Evolutionary conservation across 2,888 invertebrate genomes (phyloP).

Genomic region (Dimorphilus gyrociliatus): DNA sequence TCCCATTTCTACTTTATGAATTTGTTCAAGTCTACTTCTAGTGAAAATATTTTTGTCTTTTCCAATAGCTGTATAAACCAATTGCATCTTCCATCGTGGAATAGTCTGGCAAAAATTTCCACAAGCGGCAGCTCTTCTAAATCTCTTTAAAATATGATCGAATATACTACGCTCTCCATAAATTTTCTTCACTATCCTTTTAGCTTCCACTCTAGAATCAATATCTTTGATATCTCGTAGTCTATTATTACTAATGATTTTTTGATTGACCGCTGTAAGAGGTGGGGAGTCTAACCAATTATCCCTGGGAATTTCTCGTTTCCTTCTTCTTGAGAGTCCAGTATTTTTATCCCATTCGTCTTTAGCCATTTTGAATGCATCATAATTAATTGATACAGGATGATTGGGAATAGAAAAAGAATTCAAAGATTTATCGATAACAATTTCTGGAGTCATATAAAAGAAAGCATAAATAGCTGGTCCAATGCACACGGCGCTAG

Average conservation of each 20-base stretch:
- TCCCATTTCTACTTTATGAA: slow-evolving; percentile 20
- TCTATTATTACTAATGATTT: too few relatives aligned
- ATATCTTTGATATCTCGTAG: too few relatives aligned
- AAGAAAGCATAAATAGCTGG: slow-evolving; percentile 17
- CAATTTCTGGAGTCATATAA: slow-evolving; percentile 14
- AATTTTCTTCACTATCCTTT: slow-evolving; percentile 2
- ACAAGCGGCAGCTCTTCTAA: slow-evolving; percentile 9
- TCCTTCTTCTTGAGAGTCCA: not conserved
- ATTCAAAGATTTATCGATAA: slow-evolving; percentile 25
- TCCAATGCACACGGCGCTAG: slow-evolving; percentile 10
- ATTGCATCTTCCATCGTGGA: slow-evolving; percentile 15
- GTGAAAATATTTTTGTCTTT: slow-evolving; percentile 23
- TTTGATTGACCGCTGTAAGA: too few relatives aligned
- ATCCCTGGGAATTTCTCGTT: too few relatives aligned
- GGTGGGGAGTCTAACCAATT: too few relatives aligned
- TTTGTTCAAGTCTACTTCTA: slow-evolving; percentile 16
- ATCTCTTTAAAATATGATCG: not conserved
- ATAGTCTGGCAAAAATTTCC: slow-evolving; percentile 7
- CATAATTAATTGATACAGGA: slow-evolving; percentile 18
- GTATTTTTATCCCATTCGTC: not conserved
- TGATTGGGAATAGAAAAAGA: slow-evolving; percentile 30
- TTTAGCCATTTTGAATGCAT: slow-evolving; percentile 14
- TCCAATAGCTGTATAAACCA: slow-evolving; percentile 21
- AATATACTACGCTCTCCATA: not conserved
- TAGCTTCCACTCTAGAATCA: not conserved